phyloP scores from a whole-genome alignment of 2,113 vertebrate genomes.

The Brienomyrus longianalis region DNA sequence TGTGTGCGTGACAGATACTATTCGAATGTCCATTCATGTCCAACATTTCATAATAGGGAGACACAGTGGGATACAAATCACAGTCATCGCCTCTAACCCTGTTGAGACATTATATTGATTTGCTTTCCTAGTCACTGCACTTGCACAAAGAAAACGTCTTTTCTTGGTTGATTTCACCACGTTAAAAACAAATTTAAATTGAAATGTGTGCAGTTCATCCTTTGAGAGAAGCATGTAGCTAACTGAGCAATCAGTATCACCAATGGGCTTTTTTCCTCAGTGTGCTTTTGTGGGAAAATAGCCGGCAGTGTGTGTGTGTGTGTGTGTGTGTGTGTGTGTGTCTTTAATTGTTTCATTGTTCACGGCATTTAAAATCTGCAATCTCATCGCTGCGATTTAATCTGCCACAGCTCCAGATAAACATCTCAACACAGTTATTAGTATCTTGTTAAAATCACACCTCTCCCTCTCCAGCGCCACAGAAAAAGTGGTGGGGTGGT shows the following conservation, averaged over 20 bases:
- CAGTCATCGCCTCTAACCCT: neutral
- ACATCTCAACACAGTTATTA: constrained; percentile 50
- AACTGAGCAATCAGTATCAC: neutral
- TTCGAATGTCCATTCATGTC: neutral
- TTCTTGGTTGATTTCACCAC: neutral
- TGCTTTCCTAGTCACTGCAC: neutral
- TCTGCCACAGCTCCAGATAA: constrained; percentile 53
- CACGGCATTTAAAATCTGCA: constrained; percentile 49
- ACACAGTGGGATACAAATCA: neutral
- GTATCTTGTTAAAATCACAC: constrained; percentile 40
- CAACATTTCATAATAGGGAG: neutral
- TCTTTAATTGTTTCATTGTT: constrained; percentile 49
- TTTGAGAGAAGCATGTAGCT: neutral
- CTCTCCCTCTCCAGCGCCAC: constrained; percentile 35
- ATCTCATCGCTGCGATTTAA: constrained; percentile 52
- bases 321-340: constrained; percentile 33
- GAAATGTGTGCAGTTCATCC: neutral
- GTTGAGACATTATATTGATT: neutral
- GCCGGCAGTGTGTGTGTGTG: constrained; percentile 34
- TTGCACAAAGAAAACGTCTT: neutral
- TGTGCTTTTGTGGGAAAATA: constrained; percentile 5
- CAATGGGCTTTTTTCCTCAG: neutral
- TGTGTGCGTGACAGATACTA: neutral
- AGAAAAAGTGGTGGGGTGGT: neutral
- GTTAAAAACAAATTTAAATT: neutral